These are phyloP conservation scores for Drosophila parabipectinata DNA, from an alignment of 1,140 invertebrate species.

Conservation along the genomic window DNA sequence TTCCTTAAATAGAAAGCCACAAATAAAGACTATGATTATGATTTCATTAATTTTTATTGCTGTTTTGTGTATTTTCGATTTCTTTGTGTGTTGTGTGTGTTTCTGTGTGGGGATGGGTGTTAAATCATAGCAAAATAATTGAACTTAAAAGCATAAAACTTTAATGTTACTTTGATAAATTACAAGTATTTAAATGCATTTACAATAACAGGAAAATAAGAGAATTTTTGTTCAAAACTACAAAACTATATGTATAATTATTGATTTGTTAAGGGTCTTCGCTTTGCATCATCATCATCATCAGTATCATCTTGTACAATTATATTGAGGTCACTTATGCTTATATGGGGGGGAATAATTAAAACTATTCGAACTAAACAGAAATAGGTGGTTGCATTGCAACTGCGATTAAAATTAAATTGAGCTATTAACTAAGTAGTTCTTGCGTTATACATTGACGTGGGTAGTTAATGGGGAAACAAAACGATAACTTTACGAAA, in stretches of 20 bases:
- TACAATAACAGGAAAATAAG: conserved; percentile 53
- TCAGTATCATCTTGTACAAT: conserved; percentile 29
- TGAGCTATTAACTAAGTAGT: conserved; percentile 28
- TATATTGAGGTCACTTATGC: conserved; percentile 44
- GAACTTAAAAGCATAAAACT: conserved; percentile 74
- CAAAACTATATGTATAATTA: conserved; percentile 30
- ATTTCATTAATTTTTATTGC: conserved; percentile 54
- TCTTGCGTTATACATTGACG: conserved; percentile 30
- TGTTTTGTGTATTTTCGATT: conserved; percentile 54
- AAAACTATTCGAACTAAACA: conserved; percentile 39
- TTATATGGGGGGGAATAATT: conserved; percentile 19
- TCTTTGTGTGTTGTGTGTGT: conserved; percentile 16
- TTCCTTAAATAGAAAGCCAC: conserved; percentile 30
- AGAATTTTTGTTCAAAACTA: conserved; percentile 53
- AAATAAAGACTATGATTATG: conserved; percentile 47
- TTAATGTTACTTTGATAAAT: conserved; percentile 58
- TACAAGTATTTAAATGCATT: conserved; percentile 74
- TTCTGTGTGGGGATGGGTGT: conserved; percentile 42
- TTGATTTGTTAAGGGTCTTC: conserved; percentile 19
- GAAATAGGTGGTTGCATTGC: conserved; percentile 35
- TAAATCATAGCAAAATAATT: conserved; percentile 55
- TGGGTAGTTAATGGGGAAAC: conserved; percentile 20
- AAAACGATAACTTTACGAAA: conserved; percentile 33
- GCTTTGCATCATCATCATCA: conserved; percentile 42
- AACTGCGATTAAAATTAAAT: conserved; percentile 47